Base-by-base conservation (phyloP, 2,797 vertebrate species). In the Clarias pachynema region DNA sequence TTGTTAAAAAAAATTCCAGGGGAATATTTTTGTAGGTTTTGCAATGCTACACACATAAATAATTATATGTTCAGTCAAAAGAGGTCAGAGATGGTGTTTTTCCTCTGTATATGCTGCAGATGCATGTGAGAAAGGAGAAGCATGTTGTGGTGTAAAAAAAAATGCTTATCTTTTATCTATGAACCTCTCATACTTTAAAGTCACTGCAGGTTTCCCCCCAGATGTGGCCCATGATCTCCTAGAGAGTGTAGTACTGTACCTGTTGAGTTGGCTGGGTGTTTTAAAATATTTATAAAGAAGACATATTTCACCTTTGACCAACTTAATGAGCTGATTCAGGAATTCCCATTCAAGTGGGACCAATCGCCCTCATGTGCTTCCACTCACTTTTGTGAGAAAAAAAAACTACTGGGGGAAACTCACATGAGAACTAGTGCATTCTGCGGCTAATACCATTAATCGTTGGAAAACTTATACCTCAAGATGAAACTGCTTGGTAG, bases 61-160 rank as follows among this genome's bases (percentile, higher is more conserved):
- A 3, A n/a, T n/a, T n/a, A n/a, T n/a, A n/a, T n/a, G n/a, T 34
- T 34, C 34, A 34, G 34, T 34, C 34, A 34, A 34, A 34, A 34
- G 34, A 34, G 37, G 31, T 70, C 5, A 53, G 0, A n/a, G 24
- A 60, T 20, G 68, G 68, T n/a, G 22, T 0, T 3, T 72, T 82
- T 37, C 8, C 2, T n/a, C 24, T 18, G 37, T 65, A 8, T 44
- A 53, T 34, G 6, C 65, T 8, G 31, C 68, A 60, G 40, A 3
- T n/a, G 24, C 40, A 10, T 16, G 63, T 16, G 2, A 68, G 44
- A 7, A 70, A 9, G 44, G 18, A 53, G 40, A 44, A 68, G 22
- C 15, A 31, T 22, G 3, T 79, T 16, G 1, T 84, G 83, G 49
- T 37, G 63, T 70, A 0, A 84, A 84, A 0, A 84, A 84, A 59